phyloP scores from a whole-genome alignment of 2,113 vertebrate genomes.

The Phoenicopterus ruber region DNA sequence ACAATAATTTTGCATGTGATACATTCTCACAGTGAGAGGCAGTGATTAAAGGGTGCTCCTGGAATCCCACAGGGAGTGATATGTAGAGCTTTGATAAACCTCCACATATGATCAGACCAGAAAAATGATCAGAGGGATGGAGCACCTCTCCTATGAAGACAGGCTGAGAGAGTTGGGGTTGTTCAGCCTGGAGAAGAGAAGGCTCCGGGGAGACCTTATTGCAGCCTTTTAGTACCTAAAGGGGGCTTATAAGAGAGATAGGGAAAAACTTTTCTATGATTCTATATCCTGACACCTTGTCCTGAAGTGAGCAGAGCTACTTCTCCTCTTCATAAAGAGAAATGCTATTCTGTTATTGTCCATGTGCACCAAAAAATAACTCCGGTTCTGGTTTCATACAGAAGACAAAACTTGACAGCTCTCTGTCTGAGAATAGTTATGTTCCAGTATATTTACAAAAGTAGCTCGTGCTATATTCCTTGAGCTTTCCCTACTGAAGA shows the following conservation, averaged over 20 bases:
- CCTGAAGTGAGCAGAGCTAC: background rate
- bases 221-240: too few relatives aligned
- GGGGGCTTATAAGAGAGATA: too few relatives aligned
- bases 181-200: too few relatives aligned
- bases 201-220: too few relatives aligned
- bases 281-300: background rate
- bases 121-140: too few relatives aligned
- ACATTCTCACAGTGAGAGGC: background rate
- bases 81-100: background rate
- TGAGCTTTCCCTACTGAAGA: slow-evolving; percentile 39
- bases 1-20: background rate
- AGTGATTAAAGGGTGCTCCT: background rate
- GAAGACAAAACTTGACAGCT: background rate
- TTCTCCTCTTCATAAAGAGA: background rate
- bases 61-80: background rate
- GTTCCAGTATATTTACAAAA: slow-evolving; percentile 13
- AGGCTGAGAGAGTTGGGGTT: too few relatives aligned
- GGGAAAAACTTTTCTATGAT: too few relatives aligned
- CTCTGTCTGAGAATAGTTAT: background rate
- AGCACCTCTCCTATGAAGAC: too few relatives aligned
- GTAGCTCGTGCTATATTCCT: background rate
- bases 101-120: too few relatives aligned
- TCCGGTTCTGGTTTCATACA: background rate
- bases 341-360: background rate
- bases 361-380: background rate